These are phyloP conservation scores for Hypotaenidia philippensis DNA, from an alignment of 2,797 vertebrate species.

Conservation along the genomic window DNA sequence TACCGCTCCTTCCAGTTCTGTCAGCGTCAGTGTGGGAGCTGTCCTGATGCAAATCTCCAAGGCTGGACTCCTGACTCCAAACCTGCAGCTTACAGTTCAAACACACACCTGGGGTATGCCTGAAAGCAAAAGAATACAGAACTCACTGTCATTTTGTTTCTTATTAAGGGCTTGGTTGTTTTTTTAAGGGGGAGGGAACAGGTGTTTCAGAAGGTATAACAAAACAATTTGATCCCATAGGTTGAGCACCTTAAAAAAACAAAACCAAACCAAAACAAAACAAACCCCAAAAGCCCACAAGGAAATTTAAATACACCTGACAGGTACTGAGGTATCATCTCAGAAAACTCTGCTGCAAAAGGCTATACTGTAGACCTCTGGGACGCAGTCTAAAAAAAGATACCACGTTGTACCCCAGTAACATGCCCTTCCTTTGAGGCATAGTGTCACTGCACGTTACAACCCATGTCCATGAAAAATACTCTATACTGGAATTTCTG, in stretches of 20 bases:
- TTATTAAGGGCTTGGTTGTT: neutral
- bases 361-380: neutral
- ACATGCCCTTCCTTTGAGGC: neutral
- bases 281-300: no score
- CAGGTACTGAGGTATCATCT: neutral
- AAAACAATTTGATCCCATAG: neutral
- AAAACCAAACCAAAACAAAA: neutral
- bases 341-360: neutral
- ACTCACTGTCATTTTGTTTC: neutral
- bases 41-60: neutral
- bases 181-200: neutral
- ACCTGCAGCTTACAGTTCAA: neutral
- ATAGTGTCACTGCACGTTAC: neutral
- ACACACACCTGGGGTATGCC: neutral
- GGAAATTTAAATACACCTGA: neutral
- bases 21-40: neutral
- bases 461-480: neutral
- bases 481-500: neutral
- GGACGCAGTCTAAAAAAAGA: neutral
- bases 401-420: neutral
- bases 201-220: neutral
- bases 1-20: neutral
- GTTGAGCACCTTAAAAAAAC: neutral
- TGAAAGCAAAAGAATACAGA: neutral
- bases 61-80: neutral